Conservation (phyloP, 2,113 vertebrate species). For the Dicerorhinus sumatrensis region DNA sequence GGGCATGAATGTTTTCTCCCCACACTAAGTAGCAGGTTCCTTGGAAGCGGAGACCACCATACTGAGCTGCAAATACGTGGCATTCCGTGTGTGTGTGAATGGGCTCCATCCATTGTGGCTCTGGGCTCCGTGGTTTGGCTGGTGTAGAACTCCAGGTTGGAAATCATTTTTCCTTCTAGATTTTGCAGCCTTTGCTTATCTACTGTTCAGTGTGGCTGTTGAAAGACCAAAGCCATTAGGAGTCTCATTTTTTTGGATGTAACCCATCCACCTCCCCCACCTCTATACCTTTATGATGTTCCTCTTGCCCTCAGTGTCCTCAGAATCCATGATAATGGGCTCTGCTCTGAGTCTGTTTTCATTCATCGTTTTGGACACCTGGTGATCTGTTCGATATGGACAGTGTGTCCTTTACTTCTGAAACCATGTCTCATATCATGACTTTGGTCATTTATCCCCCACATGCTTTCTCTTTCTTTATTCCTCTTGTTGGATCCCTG, state of each 20-base stretch:
- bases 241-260: not conserved
- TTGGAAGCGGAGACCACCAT: not conserved
- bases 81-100: too few relatives aligned
- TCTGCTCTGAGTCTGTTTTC: not conserved
- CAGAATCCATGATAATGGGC: not conserved
- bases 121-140: not conserved
- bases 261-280: too few relatives aligned
- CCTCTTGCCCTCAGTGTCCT: not conserved
- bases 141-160: too few relatives aligned
- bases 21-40: not conserved
- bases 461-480: not conserved
- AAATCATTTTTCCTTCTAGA: not conserved
- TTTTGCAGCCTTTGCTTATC: not conserved
- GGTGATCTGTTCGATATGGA: not conserved
- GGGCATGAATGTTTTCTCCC: accelerated
- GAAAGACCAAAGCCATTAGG: not conserved
- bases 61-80: not conserved
- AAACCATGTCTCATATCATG: accelerated
- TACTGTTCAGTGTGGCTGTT: not conserved
- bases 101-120: not conserved
- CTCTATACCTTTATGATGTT: not conserved
- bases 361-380: not conserved
- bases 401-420: not conserved
- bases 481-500: not conserved
- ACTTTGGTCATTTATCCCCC: not conserved